Percentiles rank a stretch among this genome's conserved stretches.
These are phyloP conservation scores for Lethenteron reissneri DNA, from an alignment of 2,113 vertebrate species.

Conservation along the genomic window DNA sequence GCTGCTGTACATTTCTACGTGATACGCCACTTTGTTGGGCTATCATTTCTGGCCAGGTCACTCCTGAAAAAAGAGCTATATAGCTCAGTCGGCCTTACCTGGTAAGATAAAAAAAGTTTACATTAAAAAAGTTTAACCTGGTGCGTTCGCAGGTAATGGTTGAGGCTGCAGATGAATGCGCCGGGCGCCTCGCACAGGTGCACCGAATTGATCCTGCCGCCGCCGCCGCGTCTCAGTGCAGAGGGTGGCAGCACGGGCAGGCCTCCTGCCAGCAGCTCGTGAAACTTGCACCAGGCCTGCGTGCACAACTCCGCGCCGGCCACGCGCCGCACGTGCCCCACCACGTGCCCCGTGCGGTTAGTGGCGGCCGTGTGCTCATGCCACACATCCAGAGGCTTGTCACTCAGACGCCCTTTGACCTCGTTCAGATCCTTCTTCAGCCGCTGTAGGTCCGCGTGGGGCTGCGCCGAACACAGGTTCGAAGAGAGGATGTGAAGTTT, in stretches of 20 bases:
- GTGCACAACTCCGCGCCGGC: conserved; percentile 70
- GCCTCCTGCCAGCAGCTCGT: conserved; percentile 42
- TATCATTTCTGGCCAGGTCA: too few relatives aligned
- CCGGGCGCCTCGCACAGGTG: conserved; percentile 84
- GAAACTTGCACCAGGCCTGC: conserved; percentile 84
- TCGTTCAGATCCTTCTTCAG: conserved; percentile 56
- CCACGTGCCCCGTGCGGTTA: conserved; percentile 61
- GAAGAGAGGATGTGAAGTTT: not conserved
- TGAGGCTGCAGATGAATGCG: conserved; percentile 65
- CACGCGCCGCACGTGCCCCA: conserved; percentile 32
- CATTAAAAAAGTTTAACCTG: conserved; percentile 10
- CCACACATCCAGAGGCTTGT: conserved; percentile 76
- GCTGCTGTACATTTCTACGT: too few relatives aligned
- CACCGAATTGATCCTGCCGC: conserved; percentile 43
- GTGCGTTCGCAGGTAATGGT: conserved; percentile 57
- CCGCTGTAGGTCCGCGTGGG: conserved; percentile 28
- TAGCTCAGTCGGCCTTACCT: too few relatives aligned
- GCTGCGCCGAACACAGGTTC: conserved; percentile 6
- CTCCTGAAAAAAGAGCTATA: too few relatives aligned
- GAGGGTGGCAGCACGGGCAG: conserved; percentile 39
- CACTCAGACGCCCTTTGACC: conserved; percentile 65
- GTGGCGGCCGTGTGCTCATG: conserved; percentile 72
- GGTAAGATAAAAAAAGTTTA: too few relatives aligned
- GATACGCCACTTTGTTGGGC: too few relatives aligned
- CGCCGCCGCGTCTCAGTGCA: conserved; percentile 25